These are phyloP conservation scores for Muntiacus muntjak DNA, from an alignment of 2,113 vertebrate species.

Conservation along the genomic window DNA sequence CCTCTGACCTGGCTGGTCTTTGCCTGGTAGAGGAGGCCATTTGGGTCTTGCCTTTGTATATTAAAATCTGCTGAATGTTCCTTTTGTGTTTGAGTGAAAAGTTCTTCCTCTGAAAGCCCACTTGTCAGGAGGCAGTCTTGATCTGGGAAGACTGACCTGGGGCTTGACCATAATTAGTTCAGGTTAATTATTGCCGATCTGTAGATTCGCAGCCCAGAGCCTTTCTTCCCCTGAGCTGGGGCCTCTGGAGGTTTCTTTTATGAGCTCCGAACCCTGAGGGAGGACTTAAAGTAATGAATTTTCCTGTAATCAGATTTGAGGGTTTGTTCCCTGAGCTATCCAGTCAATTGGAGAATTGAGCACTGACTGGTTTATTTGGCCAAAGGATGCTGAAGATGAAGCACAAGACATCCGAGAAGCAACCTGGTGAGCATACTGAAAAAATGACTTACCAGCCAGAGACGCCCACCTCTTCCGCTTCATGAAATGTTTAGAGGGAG, in stretches of 20 bases:
- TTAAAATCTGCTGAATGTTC: not conserved
- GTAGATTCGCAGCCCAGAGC: constrained; percentile 81
- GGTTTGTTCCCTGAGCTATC: constrained; percentile 82
- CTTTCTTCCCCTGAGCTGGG: constrained; percentile 80
- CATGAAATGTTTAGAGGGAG: constrained; percentile 50
- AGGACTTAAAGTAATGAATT: constrained; percentile 85
- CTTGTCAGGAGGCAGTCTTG: constrained; percentile 71
- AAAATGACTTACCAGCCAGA: constrained; percentile 38
- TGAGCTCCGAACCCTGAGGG: constrained; percentile 83
- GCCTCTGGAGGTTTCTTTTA: constrained; percentile 83
- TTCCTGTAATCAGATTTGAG: constrained; percentile 86
- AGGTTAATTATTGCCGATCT: constrained; percentile 90
- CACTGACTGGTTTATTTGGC: constrained; percentile 79
- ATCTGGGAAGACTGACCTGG: constrained; percentile 79
- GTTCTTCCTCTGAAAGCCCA: constrained; percentile 23
- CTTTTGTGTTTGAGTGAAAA: constrained; percentile 66
- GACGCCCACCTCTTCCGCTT: constrained; percentile 37
- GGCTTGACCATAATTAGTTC: constrained; percentile 87
- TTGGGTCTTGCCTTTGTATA: not conserved
- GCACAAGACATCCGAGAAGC: constrained; percentile 56
- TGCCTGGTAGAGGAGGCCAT: not conserved
- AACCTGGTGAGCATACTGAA: constrained; percentile 49
- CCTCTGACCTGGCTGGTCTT: accelerated
- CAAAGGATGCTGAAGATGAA: constrained; percentile 69
- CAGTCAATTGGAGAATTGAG: constrained; percentile 81